Evolutionary conservation across 2,888 invertebrate species (phyloP), one percentile per base, ranked within the genome.

Genomic region (Beris chalybata): DNA sequence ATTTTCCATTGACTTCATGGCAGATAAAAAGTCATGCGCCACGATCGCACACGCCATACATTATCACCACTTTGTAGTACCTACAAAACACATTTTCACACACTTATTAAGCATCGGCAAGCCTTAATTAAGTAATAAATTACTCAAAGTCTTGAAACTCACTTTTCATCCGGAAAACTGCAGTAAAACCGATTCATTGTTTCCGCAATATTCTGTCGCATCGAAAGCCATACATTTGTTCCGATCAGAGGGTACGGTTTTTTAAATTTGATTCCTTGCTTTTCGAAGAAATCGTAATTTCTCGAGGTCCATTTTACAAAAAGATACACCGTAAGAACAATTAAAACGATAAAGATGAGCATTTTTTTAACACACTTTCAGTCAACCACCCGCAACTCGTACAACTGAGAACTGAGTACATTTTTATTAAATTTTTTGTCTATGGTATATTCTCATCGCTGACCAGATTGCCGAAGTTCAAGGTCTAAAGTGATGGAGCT

Each of bases 91-190:
- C 5, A 13, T 15, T 47, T 44, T 44, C 44, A 9, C 44, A 47
- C 13, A 5, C 7, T 5, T 47, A 47, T 13, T 47, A 13, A 47
- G 1, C 13, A 11, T 4, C 13, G 6, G n/a, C 11, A 47, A 47
- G 15, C 47, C 15, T 12, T n/a, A 47, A 47, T 13, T 13, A 22
- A 15, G 7, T 15, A 29, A 52, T n/a, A 2, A 12, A 9, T n/a
- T 44, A 13, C 50, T n/a, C 15, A 13, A 53, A 53, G 30, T 22
- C 22, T 53, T 12, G n/a, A 9, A 6, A 52, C 61, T 52, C 9
- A 61, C 61, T 50, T 61, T 61, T 61, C 61, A 50, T 61, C 38
- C 9, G 61, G 61, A 52, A 52, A 61, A 29, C 52, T 50, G 43
- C 43, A 15, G n/a, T 61, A 61, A 43, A 15, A 50, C 5, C 32